A percentile compares a stretch with the other conserved stretches of the same genome.
Conservation (phyloP, 2,113 vertebrate genomes). For the Lophochroa leadbeateri region DNA sequence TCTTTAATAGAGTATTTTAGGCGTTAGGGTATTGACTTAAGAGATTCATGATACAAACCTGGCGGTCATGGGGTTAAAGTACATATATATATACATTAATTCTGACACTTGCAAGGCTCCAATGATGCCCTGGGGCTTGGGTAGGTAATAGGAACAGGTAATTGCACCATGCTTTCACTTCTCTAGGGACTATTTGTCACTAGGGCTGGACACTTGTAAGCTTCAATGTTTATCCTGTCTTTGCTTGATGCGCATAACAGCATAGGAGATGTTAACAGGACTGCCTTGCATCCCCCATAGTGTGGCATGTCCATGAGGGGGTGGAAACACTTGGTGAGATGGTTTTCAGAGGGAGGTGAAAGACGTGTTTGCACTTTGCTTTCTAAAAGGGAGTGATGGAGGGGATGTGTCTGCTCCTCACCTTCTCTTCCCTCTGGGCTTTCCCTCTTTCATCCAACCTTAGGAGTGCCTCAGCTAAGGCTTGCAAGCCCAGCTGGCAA, state of each 20-base stretch:
- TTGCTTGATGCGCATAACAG: neutral
- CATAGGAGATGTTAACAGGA: neutral
- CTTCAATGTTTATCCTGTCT: neutral
- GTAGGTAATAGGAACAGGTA: neutral
- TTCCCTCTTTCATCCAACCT: neutral
- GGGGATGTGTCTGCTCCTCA: rapidly evolving
- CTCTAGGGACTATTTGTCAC: neutral
- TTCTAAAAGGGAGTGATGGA: neutral
- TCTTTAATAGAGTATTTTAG: neutral
- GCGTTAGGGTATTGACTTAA: neutral
- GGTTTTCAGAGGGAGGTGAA: neutral
- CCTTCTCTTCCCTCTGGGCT: neutral
- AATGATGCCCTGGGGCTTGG: neutral
- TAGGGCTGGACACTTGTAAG: neutral
- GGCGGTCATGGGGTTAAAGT: neutral
- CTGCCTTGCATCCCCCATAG: neutral
- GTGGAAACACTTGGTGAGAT: neutral
- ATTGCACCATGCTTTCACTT: neutral
- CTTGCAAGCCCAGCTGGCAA: neutral
- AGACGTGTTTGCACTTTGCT: neutral
- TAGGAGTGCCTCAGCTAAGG: neutral
- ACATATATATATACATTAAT: neutral
- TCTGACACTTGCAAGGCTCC: neutral
- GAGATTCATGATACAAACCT: neutral
- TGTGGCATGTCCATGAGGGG: neutral